Evolutionary conservation across 23 tunicate genomes (phyloP).

Genomic region (Ciona savignyi): DNA sequence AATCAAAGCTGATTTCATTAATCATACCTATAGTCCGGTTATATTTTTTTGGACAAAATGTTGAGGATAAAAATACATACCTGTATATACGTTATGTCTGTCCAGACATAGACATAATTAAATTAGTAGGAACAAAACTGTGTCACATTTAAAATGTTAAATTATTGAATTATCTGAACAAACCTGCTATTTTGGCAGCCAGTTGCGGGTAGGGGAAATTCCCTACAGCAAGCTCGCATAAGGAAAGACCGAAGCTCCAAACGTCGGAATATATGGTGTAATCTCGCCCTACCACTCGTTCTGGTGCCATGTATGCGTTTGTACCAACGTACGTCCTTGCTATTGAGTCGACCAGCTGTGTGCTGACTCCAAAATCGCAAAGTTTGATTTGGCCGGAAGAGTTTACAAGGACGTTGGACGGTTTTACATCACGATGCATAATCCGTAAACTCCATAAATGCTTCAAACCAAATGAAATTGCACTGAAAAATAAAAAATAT

Average conservation of each 20-base stretch:
- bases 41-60: too few species aligned
- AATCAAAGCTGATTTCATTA: too few species aligned
- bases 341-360: constrained; percentile 76
- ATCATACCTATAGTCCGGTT: too few species aligned
- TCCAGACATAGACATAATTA: too few species aligned
- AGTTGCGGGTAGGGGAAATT: constrained; percentile 81
- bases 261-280: constrained; percentile 86
- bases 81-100: too few species aligned
- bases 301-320: constrained; percentile 97
- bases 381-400: constrained; percentile 70
- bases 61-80: too few species aligned
- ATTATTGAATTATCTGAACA: too few species aligned
- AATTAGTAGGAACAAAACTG: too few species aligned
- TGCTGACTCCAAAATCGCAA: constrained; percentile 93
- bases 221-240: constrained; percentile 80
- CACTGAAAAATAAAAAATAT: constrained; percentile 18
- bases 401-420: constrained; percentile 86
- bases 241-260: constrained; percentile 86
- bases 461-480: constrained; percentile 56
- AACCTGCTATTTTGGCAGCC: constrained; percentile 53
- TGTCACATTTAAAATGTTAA: too few species aligned
- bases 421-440: constrained; percentile 92
- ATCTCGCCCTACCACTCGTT: constrained; percentile 68
- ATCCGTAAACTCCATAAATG: constrained; percentile 65
- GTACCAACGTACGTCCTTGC: constrained; percentile 92